Percentiles rank a stretch among this genome's conserved stretches.
phyloP scores from a whole-genome alignment of 2,888 invertebrate genomes.

The Oscheius sp. region DNA sequence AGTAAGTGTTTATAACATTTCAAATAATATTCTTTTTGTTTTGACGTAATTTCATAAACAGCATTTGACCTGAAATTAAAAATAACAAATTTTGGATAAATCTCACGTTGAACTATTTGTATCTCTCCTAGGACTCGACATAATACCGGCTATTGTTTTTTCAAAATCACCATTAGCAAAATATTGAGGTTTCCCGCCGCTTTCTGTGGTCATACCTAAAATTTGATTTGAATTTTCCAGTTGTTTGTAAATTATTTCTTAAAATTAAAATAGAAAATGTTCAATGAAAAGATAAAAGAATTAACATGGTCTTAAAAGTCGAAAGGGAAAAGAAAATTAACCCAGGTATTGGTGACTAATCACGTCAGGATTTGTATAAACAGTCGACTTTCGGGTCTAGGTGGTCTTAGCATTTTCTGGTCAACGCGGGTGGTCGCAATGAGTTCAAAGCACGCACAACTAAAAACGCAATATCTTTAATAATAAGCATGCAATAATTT shows the following conservation, averaged over 20 bases:
- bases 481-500: no score
- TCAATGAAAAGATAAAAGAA: neutral
- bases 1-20: slow-evolving; percentile 64
- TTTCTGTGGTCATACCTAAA: slow-evolving; percentile 26
- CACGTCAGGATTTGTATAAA: neutral
- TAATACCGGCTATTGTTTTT: slow-evolving; percentile 53
- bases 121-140: slow-evolving; percentile 44
- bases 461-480: no score
- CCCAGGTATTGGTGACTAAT: neutral
- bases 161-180: slow-evolving; percentile 59
- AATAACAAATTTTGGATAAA: slow-evolving; percentile 17
- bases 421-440: neutral
- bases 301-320: no score
- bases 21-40: slow-evolving; percentile 67
- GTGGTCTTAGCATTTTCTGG: neutral
- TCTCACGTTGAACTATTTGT: neutral
- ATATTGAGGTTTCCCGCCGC: slow-evolving; percentile 48
- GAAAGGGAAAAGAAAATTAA: neutral
- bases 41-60: slow-evolving; percentile 61
- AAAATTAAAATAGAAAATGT: neutral
- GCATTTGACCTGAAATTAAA: slow-evolving; percentile 32
- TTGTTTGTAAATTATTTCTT: neutral
- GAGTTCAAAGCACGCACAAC: no score
- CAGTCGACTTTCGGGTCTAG: neutral
- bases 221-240: neutral